phyloP scores from a whole-genome alignment of 2,888 invertebrate species.

The Cyrtodaria siliqua region DNA sequence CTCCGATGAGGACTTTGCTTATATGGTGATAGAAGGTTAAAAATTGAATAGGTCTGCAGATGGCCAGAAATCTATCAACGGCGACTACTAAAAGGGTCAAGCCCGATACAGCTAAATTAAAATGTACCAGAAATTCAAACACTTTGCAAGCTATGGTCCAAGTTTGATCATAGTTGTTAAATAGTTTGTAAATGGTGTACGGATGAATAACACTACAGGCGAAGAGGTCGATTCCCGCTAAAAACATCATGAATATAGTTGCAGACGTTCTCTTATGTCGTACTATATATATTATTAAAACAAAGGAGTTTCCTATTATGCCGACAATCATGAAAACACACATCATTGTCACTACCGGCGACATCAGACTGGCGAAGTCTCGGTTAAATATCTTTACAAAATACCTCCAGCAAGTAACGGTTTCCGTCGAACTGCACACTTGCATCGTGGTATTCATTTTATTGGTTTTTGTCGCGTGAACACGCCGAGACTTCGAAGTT shows the following conservation, averaged over 20 bases:
- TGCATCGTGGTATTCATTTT: no score
- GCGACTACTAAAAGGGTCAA: slow-evolving; percentile 57
- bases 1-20: slow-evolving; percentile 21
- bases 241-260: slow-evolving; percentile 55
- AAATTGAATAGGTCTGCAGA: slow-evolving; percentile 65
- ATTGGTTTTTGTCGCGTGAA: no score
- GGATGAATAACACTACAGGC: slow-evolving; percentile 66
- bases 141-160: slow-evolving; percentile 60
- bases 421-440: no score
- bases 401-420: no score
- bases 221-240: slow-evolving; percentile 64
- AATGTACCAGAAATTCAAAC: slow-evolving; percentile 66
- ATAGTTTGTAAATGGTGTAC: slow-evolving; percentile 62
- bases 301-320: slow-evolving; percentile 61
- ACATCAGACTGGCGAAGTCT: slow-evolving; percentile 16
- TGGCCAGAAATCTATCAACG: slow-evolving; percentile 65
- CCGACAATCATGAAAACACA: slow-evolving; percentile 55
- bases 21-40: slow-evolving; percentile 42
- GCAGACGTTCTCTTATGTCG: slow-evolving; percentile 51
- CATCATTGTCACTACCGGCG: slow-evolving; percentile 63
- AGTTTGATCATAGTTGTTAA: slow-evolving; percentile 57
- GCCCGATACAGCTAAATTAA: slow-evolving; percentile 49
- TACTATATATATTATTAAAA: slow-evolving; percentile 53
- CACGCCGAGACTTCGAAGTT: no score
- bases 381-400: slow-evolving; percentile 32